Base-by-base conservation (phyloP, 92 coral and sea anemone species). In the Porites rus region DNA sequence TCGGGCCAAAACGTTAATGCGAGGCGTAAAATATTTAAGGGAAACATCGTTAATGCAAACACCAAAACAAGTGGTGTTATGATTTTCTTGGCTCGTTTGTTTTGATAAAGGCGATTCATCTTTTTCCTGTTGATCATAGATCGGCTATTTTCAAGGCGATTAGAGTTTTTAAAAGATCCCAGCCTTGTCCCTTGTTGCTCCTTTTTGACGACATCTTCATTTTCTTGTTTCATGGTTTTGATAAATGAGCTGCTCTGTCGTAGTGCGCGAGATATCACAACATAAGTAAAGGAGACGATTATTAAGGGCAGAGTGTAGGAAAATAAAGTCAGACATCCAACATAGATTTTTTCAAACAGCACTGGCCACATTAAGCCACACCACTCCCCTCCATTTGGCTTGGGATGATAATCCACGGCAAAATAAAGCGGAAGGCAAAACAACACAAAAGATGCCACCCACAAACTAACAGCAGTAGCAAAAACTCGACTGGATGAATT, bases 21-120 rank as follows among this genome's bases (percentile, higher is more conserved):
- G 6, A 77, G 11, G 19, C 88, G 83, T 0, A 85, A 6, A 6
- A 85, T 14, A 16, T n/a, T 85, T 0, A 71, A 51, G 19, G 90
- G 90, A 12, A 86, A n/a, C 80, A 79, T 86, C 1, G 90, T 78
- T 1, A 79, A 52, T 5, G 90, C 71, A 73, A 86, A 86, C 8
- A 86, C 56, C 8, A 79, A 4, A 18, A 79, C 86, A 8, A 86
- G 72, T 6, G 90, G 86, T 6, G 85, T 58, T n/a, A 86, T 72
- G 69, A 86, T 50, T 79, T 61, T 79, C 85, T 63, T 78, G n/a
- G 86, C 90, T 8, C 78, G 60, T 17, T 38, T 86, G 79, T 79
- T 79, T 10, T 79, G 73, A 3, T 38, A 64, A n/a, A 86, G 86
- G 21, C 86, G 90, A 31, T 38, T 38, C 46, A 6, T 13, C n/a